Evolutionary conservation across 2,888 invertebrate genomes (phyloP).

Genomic region (Lampropteryx suffumata): DNA sequence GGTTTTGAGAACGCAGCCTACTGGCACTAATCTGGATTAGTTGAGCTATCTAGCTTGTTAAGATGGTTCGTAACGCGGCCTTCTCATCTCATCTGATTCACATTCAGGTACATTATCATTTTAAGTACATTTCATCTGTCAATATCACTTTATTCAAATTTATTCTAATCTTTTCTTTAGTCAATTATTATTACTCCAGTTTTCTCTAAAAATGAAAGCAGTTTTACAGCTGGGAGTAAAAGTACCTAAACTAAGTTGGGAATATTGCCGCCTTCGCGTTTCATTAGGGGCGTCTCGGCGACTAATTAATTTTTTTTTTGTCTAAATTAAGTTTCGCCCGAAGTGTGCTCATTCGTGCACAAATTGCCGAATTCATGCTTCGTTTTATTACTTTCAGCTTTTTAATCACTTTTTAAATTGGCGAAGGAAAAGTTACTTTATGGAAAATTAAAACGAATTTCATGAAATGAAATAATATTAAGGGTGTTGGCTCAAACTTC

Average conservation of each 20-base stretch:
- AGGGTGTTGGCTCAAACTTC: constrained; percentile 23
- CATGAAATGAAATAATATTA: constrained; percentile 26
- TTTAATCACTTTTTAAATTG: constrained; percentile 58
- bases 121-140: too few species aligned
- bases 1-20: too few species aligned
- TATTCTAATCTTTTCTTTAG: too few species aligned
- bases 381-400: constrained; percentile 64
- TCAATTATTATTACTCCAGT: too few species aligned
- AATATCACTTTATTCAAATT: too few species aligned
- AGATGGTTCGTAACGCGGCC: too few species aligned
- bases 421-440: constrained; percentile 34
- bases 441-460: constrained; percentile 36
- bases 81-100: too few species aligned
- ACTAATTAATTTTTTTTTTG: constrained; percentile 73
- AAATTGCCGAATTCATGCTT: constrained; percentile 70
- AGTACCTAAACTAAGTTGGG: constrained; percentile 25
- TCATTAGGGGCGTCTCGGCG: constrained; percentile 55
- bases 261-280: constrained; percentile 45
- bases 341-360: constrained; percentile 61
- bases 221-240: constrained; percentile 3
- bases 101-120: too few species aligned
- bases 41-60: too few species aligned
- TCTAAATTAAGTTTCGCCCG: constrained; percentile 54
- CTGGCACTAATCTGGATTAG: too few species aligned
- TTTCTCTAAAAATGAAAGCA: constrained; percentile 2